Evolutionary conservation across 2,113 vertebrate species (phyloP).

Genomic region (Pontoporia blainvillei): DNA sequence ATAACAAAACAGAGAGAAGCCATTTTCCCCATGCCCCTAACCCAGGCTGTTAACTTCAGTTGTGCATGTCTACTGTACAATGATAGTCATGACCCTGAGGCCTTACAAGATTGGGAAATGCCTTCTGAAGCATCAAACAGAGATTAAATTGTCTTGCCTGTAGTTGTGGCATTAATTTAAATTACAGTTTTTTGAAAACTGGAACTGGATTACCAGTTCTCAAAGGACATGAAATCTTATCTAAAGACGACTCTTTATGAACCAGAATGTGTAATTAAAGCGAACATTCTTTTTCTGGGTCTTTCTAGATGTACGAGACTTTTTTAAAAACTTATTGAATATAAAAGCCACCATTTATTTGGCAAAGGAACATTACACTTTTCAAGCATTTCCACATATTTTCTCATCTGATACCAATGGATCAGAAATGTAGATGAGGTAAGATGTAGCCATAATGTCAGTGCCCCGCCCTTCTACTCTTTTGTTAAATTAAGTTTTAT

Average conservation of each 20-base stretch:
- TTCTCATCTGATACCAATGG: background rate
- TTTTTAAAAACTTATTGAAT: background rate
- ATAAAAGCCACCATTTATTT: conserved; percentile 37
- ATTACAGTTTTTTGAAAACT: conserved; percentile 68
- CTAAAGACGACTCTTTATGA: conserved; percentile 39
- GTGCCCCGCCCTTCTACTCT: background rate
- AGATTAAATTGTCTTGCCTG: conserved; percentile 71
- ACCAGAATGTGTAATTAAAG: conserved; percentile 39
- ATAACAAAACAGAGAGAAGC: background rate
- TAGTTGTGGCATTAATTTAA: conserved; percentile 63
- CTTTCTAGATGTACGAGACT: background rate
- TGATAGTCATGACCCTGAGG: conserved; percentile 56
- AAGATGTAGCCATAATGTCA: background rate
- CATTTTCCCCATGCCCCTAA: background rate
- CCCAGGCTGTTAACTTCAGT: background rate
- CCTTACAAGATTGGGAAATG: conserved; percentile 55
- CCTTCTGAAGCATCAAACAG: conserved; percentile 60
- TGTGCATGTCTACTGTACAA: background rate
- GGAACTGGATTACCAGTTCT: conserved; percentile 56
- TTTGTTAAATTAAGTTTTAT: background rate
- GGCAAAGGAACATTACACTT: background rate
- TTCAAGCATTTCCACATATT: background rate
- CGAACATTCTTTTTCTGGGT: background rate
- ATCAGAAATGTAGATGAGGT: background rate
- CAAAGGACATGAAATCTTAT: conserved; percentile 61